These are phyloP conservation scores for Danio tinwini DNA, from an alignment of 2,797 vertebrate genomes.

Conservation along the genomic window DNA sequence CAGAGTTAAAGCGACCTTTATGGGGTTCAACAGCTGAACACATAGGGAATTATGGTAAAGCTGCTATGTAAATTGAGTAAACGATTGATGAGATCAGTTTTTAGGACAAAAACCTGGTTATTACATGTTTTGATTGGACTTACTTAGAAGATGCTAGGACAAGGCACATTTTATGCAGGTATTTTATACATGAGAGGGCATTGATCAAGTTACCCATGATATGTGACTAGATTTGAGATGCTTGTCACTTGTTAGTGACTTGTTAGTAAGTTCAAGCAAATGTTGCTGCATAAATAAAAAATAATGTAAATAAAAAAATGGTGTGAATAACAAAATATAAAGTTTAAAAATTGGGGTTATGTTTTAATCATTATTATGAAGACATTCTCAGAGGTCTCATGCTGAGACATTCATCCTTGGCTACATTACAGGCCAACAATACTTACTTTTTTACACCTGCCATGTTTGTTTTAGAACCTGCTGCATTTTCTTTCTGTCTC, in stretches of 20 bases:
- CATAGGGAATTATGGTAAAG: slow-evolving; percentile 24
- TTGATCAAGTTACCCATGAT: neutral
- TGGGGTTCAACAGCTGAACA: slow-evolving; percentile 46
- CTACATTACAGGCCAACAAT: neutral
- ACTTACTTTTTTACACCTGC: neutral
- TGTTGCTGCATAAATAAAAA: neutral
- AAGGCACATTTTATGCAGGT: neutral
- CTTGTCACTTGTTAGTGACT: neutral
- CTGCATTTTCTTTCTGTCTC: too few species aligned
- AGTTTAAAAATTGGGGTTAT: neutral
- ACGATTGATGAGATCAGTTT: slow-evolving; percentile 20
- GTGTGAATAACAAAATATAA: neutral
- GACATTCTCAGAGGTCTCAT: neutral
- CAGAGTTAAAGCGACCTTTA: slow-evolving; percentile 41
- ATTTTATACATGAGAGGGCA: neutral
- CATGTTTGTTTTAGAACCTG: too few species aligned
- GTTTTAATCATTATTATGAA: neutral
- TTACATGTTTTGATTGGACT: neutral
- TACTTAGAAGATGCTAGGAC: neutral
- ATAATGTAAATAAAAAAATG: neutral
- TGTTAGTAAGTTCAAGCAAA: neutral
- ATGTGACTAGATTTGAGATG: neutral
- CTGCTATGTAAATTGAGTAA: slow-evolving; percentile 27
- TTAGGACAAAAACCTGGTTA: neutral
- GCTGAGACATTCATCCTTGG: neutral